Conservation (phyloP, 1,140 invertebrate species). For the Elysia chlorotica region DNA sequence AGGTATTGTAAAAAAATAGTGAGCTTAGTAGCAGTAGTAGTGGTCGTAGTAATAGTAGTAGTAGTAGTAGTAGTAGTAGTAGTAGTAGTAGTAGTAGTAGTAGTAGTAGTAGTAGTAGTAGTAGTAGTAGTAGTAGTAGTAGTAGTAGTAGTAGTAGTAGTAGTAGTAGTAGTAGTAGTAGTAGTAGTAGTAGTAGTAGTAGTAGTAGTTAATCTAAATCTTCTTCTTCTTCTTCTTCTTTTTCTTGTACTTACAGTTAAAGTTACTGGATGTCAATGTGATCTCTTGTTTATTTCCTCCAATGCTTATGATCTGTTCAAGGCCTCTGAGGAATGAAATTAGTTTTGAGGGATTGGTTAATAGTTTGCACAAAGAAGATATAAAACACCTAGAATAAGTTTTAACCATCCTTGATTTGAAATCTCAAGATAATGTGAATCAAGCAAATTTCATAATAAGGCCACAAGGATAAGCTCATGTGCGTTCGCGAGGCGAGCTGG, state of each 20-base stretch:
- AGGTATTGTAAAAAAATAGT: background rate
- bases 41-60: background rate
- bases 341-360: background rate
- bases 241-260: background rate
- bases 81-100: background rate
- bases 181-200: background rate
- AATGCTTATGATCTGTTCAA: background rate
- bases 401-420: no score
- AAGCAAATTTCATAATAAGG: no score
- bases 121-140: background rate
- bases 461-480: no score
- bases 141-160: background rate
- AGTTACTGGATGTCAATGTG: background rate
- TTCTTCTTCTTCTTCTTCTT: no score
- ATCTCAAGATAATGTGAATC: no score
- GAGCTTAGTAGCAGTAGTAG: background rate
- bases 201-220: background rate
- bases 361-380: no score
- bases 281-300: constrained; percentile 1
- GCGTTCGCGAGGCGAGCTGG: no score
- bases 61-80: background rate
- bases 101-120: background rate
- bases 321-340: background rate
- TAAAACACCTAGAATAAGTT: no score
- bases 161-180: background rate